Evolutionary conservation across 2,113 vertebrate species (phyloP), one percentile per base, ranked within the genome.

Genomic region (Chaetodon trifascialis): DNA sequence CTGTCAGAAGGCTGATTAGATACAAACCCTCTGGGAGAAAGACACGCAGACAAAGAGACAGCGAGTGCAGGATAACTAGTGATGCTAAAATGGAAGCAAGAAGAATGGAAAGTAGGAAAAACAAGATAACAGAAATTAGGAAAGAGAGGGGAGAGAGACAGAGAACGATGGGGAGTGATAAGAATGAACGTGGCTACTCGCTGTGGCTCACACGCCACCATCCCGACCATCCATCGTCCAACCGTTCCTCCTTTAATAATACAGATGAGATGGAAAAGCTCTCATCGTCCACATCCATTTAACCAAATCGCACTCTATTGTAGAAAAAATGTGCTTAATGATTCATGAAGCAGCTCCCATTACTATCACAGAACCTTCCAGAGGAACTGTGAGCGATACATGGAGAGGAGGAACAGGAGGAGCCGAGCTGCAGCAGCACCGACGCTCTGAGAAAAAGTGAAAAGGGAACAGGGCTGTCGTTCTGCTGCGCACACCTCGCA

Each of bases 321-420:
- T 71, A 63, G 66, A 51, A 62, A 66, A 88, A 91, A 90, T 62
- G 49, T 72, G 65, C 77, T 93, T 74, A 91, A 92, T 86, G 84
- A 92, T 91, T 91, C 84, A 92, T 89, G 88, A 91, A 89, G 83
- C 67, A 21, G 83, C 65, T 89, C 68, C 81, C 79, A 79, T 88
- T 88, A 87, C 80, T 74, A 77, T 81, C 64, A 70, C 54, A 58
- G 36, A 25, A 78, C 81, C 73, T 59, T 82, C 40, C 44, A 46
- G 38, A 66, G 60, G 40, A 36, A 40, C n/a, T 21, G 21, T 23
- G 62, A 78, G 30, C 36, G 30, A 42, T 25, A 5, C 15, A 11
- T 25, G 46, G 15, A 23, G 68, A 52, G 38, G 38, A 79, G 62
- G 66, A 17, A 6, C 7, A 52, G 1, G 21, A 73, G 52, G 14